These are phyloP conservation scores for Hippocampus mohnikei DNA, from an alignment of 2,113 vertebrate genomes.

Conservation along the genomic window DNA sequence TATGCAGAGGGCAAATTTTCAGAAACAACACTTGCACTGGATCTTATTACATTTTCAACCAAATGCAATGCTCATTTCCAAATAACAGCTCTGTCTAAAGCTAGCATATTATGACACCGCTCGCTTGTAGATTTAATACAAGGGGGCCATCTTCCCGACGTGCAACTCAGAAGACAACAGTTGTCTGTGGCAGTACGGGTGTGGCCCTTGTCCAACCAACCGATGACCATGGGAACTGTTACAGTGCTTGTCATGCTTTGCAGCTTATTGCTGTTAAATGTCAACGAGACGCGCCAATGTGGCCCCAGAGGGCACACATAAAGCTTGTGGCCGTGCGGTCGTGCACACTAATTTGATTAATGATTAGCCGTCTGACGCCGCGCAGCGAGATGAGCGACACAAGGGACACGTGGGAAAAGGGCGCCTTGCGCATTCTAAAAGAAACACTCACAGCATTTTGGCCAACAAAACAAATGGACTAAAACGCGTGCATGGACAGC, in stretches of 20 bases:
- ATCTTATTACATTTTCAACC: too few species aligned
- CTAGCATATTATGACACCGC: background rate
- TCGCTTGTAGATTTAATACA: background rate
- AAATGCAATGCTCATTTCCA: background rate
- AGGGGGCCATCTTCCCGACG: background rate
- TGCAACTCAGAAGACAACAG: background rate
- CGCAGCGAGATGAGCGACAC: slow-evolving; percentile 9
- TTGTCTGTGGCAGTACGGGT: slow-evolving; percentile 15
- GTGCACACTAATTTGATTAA: slow-evolving; percentile 57
- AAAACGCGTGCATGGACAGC: background rate
- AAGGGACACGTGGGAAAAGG: background rate
- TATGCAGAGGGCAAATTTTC: too few species aligned
- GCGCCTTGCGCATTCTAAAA: slow-evolving; percentile 1
- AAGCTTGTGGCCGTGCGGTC: slow-evolving; percentile 27
- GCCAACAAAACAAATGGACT: background rate
- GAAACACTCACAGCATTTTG: background rate
- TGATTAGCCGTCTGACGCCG: slow-evolving; percentile 46
- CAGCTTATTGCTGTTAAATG: slow-evolving; percentile 52
- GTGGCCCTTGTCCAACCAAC: slow-evolving; percentile 23
- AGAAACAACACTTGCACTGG: too few species aligned
- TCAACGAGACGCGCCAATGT: slow-evolving; percentile 35
- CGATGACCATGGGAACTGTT: slow-evolving; percentile 12
- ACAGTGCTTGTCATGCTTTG: slow-evolving; percentile 23
- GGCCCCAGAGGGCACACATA: slow-evolving; percentile 31
- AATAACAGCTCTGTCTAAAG: background rate